Evolutionary conservation across 2,113 vertebrate species (phyloP).

Genomic region (Neomonachus schauinslandi): DNA sequence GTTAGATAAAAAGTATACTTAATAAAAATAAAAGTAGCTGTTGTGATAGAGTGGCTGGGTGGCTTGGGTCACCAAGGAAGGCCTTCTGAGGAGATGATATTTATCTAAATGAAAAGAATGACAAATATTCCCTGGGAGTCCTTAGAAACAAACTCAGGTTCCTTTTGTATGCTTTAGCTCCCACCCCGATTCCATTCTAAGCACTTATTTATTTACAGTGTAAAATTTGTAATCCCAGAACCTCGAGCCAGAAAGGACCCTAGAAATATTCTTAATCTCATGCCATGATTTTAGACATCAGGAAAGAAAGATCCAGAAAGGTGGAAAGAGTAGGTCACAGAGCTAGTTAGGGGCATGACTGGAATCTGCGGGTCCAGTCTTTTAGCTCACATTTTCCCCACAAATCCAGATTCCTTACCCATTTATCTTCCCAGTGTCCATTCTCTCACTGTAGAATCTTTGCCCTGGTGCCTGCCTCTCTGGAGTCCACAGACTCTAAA

Average conservation of each 20-base stretch:
- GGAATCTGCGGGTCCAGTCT: background rate
- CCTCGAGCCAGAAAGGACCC: background rate
- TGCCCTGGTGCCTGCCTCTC: background rate
- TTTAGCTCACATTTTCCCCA: background rate
- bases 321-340: background rate
- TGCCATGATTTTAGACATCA: background rate
- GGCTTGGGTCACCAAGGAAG: background rate
- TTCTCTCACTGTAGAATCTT: background rate
- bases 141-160: background rate
- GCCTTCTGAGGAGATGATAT: background rate
- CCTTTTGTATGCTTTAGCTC: background rate
- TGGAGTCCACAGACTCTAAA: background rate
- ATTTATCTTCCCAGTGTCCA: background rate
- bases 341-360: background rate
- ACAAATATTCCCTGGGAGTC: background rate
- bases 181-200: background rate
- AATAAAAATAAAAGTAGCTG: background rate
- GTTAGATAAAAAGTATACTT: background rate
- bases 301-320: background rate
- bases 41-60: background rate
- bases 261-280: background rate
- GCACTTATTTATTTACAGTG: background rate
- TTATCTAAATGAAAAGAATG: slow-evolving; percentile 21
- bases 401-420: background rate
- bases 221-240: background rate